These are phyloP conservation scores for Indicator maculatus DNA, from an alignment of 2,113 vertebrate species.

Conservation along the genomic window DNA sequence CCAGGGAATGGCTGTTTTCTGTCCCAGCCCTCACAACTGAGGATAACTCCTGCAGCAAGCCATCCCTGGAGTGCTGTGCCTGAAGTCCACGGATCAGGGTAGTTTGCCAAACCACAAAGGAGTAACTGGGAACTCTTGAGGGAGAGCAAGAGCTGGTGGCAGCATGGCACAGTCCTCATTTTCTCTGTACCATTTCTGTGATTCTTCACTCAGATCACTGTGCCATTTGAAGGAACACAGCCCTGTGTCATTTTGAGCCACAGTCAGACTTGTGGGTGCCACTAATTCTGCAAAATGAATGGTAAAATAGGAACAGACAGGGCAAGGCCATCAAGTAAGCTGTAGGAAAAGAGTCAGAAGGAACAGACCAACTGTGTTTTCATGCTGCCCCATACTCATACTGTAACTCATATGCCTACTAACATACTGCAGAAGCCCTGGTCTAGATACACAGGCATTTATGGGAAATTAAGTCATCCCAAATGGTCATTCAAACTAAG, in stretches of 20 bases:
- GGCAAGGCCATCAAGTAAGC: background rate
- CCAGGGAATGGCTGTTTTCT: background rate
- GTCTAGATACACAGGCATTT: background rate
- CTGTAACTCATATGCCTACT: background rate
- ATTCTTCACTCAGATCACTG: background rate
- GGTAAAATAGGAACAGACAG: background rate
- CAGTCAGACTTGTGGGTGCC: background rate
- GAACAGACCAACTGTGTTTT: background rate
- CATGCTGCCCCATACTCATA: background rate
- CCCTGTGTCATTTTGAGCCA: background rate
- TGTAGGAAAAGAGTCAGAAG: background rate
- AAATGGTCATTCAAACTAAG: constrained; percentile 3
- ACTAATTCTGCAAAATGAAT: background rate
- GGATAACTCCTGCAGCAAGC: background rate
- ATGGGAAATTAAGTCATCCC: constrained; percentile 11
- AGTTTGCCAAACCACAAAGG: background rate
- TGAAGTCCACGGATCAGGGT: accelerated
- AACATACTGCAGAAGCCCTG: background rate
- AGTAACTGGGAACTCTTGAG: background rate
- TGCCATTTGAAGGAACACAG: background rate
- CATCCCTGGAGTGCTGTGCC: background rate
- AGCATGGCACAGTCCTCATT: background rate
- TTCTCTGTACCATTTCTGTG: background rate
- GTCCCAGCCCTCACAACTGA: background rate
- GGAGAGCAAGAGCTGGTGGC: background rate